A percentile compares a stretch with the other conserved stretches of the same genome.
These are phyloP conservation scores for Sarcophaga caerulescens DNA, from an alignment of 2,888 invertebrate species.

Conservation along the genomic window DNA sequence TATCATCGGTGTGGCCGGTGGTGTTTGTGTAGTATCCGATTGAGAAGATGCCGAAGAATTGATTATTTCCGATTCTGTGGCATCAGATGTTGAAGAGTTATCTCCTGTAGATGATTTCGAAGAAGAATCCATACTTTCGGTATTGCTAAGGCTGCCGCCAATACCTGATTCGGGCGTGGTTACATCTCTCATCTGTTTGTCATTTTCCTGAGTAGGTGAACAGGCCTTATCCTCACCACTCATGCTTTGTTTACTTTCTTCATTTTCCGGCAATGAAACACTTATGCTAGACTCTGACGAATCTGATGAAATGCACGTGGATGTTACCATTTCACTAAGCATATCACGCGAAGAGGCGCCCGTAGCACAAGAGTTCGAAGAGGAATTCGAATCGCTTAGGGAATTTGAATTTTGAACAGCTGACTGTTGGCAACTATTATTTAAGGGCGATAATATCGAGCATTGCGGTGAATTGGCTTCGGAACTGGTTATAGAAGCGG, in stretches of 20 bases:
- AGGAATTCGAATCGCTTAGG: slow-evolving; percentile 63
- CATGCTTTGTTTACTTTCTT: slow-evolving; percentile 55
- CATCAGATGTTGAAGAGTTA: slow-evolving; percentile 45
- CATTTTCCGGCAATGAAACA: slow-evolving; percentile 65
- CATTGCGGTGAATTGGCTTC: slow-evolving; percentile 73
- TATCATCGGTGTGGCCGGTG: slow-evolving; percentile 61
- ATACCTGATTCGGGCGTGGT: slow-evolving; percentile 78
- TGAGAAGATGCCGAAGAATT: slow-evolving; percentile 38
- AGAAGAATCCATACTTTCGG: slow-evolving; percentile 72
- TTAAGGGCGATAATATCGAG: slow-evolving; percentile 61
- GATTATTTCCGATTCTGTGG: slow-evolving; percentile 51
- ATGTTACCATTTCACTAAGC: slow-evolving; percentile 77
- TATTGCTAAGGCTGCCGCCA: slow-evolving; percentile 77
- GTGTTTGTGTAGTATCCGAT: slow-evolving; percentile 49
- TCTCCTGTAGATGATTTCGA: slow-evolving; percentile 52
- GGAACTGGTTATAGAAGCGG: slow-evolving; percentile 81
- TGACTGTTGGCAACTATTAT: slow-evolving; percentile 42
- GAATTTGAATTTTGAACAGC: slow-evolving; percentile 69
- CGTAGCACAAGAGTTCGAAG: slow-evolving; percentile 62
- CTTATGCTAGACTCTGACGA: slow-evolving; percentile 68
- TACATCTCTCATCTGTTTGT: slow-evolving; percentile 72
- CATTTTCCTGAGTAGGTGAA: slow-evolving; percentile 53
- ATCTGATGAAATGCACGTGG: slow-evolving; percentile 74
- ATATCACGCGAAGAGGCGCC: slow-evolving; percentile 71
- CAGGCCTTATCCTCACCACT: slow-evolving; percentile 37